Evolutionary conservation across 1,140 invertebrate genomes (phyloP).

Genomic region (Zaprionus inermis): DNA sequence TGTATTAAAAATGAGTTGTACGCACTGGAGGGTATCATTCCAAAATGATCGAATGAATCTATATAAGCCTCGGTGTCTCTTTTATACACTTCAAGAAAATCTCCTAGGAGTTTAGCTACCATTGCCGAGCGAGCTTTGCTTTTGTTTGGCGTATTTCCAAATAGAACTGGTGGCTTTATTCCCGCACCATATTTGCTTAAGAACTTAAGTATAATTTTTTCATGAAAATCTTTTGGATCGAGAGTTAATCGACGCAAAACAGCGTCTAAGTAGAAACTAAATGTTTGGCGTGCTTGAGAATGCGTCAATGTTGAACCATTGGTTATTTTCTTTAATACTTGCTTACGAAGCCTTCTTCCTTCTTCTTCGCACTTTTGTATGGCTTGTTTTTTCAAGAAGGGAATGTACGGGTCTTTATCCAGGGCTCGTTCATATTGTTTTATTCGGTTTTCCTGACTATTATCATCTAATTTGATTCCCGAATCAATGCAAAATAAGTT

Average conservation of each 20-base stretch:
- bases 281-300: slow-evolving; percentile 91
- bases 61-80: slow-evolving; percentile 91
- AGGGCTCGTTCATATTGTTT: slow-evolving; percentile 78
- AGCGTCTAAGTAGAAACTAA: slow-evolving; percentile 92
- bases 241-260: slow-evolving; percentile 89
- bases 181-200: slow-evolving; percentile 91
- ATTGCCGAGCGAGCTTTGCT: slow-evolving; percentile 94
- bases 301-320: slow-evolving; percentile 80
- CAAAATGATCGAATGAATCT: slow-evolving; percentile 88
- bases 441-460: slow-evolving; percentile 74
- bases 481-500: slow-evolving; percentile 79
- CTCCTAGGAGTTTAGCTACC: slow-evolving; percentile 95
- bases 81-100: slow-evolving; percentile 95
- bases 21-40: slow-evolving; percentile 86
- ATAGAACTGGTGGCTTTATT: slow-evolving; percentile 90
- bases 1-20: slow-evolving; percentile 86
- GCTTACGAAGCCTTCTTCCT: slow-evolving; percentile 66
- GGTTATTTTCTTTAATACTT: slow-evolving; percentile 75
- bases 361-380: slow-evolving; percentile 75
- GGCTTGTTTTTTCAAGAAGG: slow-evolving; percentile 62
- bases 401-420: slow-evolving; percentile 61
- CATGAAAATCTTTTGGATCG: slow-evolving; percentile 86
- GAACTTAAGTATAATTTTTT: slow-evolving; percentile 92
- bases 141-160: slow-evolving; percentile 63
- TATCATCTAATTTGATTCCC: slow-evolving; percentile 50